These are phyloP conservation scores for Melanargia galathea DNA, from an alignment of 2,888 invertebrate genomes.

Conservation along the genomic window DNA sequence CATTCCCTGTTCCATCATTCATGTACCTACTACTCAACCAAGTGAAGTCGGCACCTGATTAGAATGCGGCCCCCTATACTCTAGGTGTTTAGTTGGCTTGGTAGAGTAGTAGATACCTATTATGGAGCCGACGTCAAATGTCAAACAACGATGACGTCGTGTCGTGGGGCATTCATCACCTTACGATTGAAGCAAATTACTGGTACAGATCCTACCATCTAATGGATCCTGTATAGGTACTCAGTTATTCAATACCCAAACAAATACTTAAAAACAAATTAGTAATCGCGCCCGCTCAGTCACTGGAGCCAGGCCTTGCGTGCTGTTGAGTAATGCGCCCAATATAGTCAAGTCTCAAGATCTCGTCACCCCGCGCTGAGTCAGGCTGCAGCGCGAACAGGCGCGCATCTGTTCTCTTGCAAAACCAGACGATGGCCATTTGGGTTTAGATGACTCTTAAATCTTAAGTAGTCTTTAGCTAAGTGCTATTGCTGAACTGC, in stretches of 20 bases:
- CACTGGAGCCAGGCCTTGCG: constrained; percentile 24
- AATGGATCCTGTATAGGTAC: neutral
- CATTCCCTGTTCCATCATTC: too few species aligned
- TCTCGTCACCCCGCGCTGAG: constrained; percentile 56
- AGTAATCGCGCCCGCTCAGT: constrained; percentile 26
- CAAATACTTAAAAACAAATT: constrained; percentile 29
- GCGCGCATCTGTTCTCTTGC: constrained; percentile 51
- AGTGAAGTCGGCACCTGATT: too few species aligned
- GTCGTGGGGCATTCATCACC: too few species aligned
- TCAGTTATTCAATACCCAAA: neutral
- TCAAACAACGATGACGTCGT: too few species aligned
- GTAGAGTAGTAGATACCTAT: too few species aligned
- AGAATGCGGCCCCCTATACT: too few species aligned
- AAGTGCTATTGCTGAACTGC: neutral
- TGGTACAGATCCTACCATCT: too few species aligned
- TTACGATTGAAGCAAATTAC: too few species aligned
- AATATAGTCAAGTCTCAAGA: constrained; percentile 59
- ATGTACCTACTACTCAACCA: too few species aligned
- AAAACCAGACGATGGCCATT: constrained; percentile 27
- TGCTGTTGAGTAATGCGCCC: constrained; percentile 67
- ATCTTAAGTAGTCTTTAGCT: neutral
- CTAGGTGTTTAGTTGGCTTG: too few species aligned
- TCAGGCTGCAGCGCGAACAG: constrained; percentile 50
- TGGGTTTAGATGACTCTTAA: constrained; percentile 13
- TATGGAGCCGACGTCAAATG: too few species aligned